phyloP scores from a whole-genome alignment of 2,113 vertebrate species.

The Holacanthus passer region DNA sequence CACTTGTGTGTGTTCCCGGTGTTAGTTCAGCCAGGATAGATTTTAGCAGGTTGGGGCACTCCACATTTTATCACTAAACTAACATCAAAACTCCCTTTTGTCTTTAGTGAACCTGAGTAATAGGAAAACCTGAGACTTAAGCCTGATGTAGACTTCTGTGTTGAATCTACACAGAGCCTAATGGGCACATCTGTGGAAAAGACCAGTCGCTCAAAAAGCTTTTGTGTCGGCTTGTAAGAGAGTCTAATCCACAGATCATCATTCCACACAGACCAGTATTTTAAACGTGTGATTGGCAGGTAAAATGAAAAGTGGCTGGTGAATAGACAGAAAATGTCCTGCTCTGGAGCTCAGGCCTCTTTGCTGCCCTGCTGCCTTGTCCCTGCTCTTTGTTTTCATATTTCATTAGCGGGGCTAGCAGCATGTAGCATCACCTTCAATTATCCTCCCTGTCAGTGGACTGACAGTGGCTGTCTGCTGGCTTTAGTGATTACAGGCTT shows the following conservation, averaged over 20 bases:
- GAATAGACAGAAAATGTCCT: background rate
- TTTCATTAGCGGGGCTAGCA: conserved; percentile 66
- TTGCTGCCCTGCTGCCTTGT: conserved; percentile 20
- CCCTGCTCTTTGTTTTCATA: conserved; percentile 71
- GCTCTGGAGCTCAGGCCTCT: conserved; percentile 6
- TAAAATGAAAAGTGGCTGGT: background rate
- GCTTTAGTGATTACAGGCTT: conserved; percentile 78
- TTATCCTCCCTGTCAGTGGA: conserved; percentile 71
- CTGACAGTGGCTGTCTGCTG: conserved; percentile 67
- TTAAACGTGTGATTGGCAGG: background rate
- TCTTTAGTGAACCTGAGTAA: background rate
- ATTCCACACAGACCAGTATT: background rate
- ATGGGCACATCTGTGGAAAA: background rate
- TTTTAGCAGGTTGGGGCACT: background rate
- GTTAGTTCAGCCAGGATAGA: background rate
- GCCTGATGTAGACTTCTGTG: too few relatives aligned
- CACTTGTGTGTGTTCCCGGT: background rate
- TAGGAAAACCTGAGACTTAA: background rate
- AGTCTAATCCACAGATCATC: background rate
- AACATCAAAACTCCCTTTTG: background rate
- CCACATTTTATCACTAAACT: background rate
- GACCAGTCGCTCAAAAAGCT: background rate
- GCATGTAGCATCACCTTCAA: conserved; percentile 75
- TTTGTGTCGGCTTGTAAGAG: background rate
- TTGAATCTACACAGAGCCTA: too few relatives aligned